Percentiles rank a stretch among this genome's conserved stretches.
phyloP scores from a whole-genome alignment of 2,888 invertebrate genomes.

The Monochamus alternatus region DNA sequence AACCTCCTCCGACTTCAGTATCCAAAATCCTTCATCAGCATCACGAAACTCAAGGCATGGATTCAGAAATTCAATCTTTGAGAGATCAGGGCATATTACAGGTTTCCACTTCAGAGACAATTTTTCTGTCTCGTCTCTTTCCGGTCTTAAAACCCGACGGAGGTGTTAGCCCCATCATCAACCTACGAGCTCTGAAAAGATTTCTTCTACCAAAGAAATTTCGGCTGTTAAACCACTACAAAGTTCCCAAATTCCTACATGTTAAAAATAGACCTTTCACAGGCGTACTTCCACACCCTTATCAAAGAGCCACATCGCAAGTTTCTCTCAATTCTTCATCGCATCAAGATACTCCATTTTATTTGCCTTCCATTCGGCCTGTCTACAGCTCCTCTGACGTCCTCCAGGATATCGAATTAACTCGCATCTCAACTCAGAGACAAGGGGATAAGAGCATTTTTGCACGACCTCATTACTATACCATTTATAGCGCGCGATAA shows the following conservation, averaged over 20 bases:
- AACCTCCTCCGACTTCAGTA: conserved; percentile 1
- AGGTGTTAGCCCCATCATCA: conserved; percentile 38
- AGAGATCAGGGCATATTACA: conserved; percentile 31
- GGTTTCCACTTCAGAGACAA: conserved; percentile 20
- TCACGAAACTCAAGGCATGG: background rate
- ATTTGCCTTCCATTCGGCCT: conserved; percentile 43
- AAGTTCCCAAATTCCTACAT: conserved; percentile 40
- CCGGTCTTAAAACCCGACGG: conserved; percentile 40
- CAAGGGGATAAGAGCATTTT: background rate
- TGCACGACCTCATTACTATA: too few relatives aligned
- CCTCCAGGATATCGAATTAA: conserved; percentile 45
- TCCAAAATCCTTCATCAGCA: background rate
- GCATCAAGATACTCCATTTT: conserved; percentile 29
- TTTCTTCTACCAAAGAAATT: conserved; percentile 42
- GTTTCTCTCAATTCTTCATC: conserved; percentile 13
- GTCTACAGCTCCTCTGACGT: conserved; percentile 43
- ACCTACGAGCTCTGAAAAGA: conserved; percentile 41
- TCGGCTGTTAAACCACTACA: conserved; percentile 37
- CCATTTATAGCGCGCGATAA: too few relatives aligned
- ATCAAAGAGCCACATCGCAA: conserved; percentile 16
- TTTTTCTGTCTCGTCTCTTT: conserved; percentile 44
- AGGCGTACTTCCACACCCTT: conserved; percentile 40
- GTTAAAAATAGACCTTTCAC: conserved; percentile 36
- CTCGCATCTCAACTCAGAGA: conserved; percentile 35
- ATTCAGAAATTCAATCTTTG: background rate